Conservation (phyloP, 2,888 invertebrate genomes). For the Leptinotarsa tumamoca region DNA sequence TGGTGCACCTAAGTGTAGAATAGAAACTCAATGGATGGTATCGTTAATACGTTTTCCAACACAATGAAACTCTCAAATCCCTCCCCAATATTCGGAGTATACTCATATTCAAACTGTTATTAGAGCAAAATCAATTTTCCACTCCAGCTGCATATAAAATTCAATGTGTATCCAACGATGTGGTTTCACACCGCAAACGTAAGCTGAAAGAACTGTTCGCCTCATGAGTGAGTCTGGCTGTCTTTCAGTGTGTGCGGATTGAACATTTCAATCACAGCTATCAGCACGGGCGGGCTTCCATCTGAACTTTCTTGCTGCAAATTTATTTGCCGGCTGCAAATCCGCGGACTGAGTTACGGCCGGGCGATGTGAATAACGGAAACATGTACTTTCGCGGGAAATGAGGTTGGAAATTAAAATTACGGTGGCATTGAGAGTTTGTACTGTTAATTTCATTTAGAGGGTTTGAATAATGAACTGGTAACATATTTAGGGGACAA, state of each 20-base stretch:
- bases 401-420: not conserved
- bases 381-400: not conserved
- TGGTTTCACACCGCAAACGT: constrained; percentile 27
- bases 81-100: not conserved
- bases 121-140: constrained; percentile 40
- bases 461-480: not conserved
- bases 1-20: too few species aligned
- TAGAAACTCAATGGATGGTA: too few species aligned
- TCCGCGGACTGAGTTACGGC: not conserved
- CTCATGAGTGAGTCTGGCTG: not conserved
- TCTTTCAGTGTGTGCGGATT: not conserved
- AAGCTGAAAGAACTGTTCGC: not conserved
- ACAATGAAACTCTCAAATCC: not conserved
- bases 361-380: not conserved
- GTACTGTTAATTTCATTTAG: not conserved
- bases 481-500: too few species aligned
- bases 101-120: constrained; percentile 8
- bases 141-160: constrained; percentile 26
- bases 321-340: not conserved
- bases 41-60: too few species aligned
- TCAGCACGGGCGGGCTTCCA: not conserved
- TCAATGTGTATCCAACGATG: constrained; percentile 26
- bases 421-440: not conserved
- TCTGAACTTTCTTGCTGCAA: not conserved
- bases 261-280: constrained; percentile 13